Base-by-base conservation (phyloP, 1,140 invertebrate genomes). In the Lasioglossum albipes region DNA sequence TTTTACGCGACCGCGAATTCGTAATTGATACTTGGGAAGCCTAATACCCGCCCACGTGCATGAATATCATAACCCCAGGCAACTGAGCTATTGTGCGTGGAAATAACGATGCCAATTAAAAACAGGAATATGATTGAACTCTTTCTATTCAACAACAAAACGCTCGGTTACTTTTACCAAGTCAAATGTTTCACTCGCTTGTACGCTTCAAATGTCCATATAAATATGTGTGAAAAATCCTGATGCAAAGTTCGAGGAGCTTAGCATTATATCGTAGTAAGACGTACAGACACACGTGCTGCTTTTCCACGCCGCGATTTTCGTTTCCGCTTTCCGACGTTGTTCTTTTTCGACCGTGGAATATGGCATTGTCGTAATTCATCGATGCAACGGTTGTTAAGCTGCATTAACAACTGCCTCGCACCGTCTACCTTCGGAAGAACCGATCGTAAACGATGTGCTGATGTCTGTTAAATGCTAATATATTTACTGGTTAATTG, bases 301-400 rank as follows among this genome's bases (percentile, higher is more conserved):
- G 57, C 20, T 65, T 78, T 72, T 62, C 41, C 59, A 18, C 66
- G 75, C 52, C 41, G 31, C 52, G 75, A 67, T 59, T 77, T 70
- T 57, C 75, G 67, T 77, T 77, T 70, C 75, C 75, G 75, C 42
- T 36, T 22, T 52, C 6, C 54, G 16, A 27, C 16, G 31, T 16
- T 4, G 62, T 75, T 75, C 31, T 22, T 49, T 75, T 54, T 57
- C 59, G 73, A 75, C 12, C 73, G 73, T 75, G 31, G 62, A 75
- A 67, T 61, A 62, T 70, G 41, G 67, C 18, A 49, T 62, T 78
- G 61, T 65, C 69, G 49, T 78, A 72, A 78, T 64, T 78, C 76
- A 72, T 72, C 57, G 68, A 78, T 54, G 76, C 76, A 49, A 42
- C 36, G 45, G 20, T 54, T 52, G 13, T 65, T 52, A 27, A 65